Conservation (phyloP, 2,888 invertebrate genomes). For the Diploptera punctata region DNA sequence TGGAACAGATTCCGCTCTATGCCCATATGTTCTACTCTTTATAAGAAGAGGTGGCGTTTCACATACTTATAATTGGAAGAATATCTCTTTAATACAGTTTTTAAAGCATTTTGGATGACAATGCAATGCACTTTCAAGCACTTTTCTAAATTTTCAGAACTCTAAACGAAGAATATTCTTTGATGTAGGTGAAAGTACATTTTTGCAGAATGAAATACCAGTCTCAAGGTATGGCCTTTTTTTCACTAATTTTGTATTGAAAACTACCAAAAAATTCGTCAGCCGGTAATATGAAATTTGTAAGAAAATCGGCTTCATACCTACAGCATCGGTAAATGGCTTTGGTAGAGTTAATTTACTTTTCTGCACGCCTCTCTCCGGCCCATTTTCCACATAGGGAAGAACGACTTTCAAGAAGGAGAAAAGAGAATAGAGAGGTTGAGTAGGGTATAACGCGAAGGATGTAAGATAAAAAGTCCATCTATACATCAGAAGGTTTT, state of each 20-base stretch:
- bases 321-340: background rate
- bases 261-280: background rate
- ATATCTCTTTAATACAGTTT: too few species aligned
- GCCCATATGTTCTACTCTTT: too few species aligned
- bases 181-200: too few species aligned
- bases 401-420: constrained; percentile 8
- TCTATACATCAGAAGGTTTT: constrained; percentile 14
- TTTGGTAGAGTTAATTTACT: constrained; percentile 25
- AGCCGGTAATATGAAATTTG: constrained; percentile 14
- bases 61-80: too few species aligned
- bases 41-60: too few species aligned
- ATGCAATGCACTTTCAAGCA: too few species aligned
- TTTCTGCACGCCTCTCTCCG: background rate
- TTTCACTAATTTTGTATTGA: background rate
- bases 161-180: too few species aligned
- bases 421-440: background rate
- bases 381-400: background rate
- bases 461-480: background rate
- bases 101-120: too few species aligned
- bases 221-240: too few species aligned
- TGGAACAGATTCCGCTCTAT: too few species aligned
- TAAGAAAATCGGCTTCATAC: constrained; percentile 13
- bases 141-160: too few species aligned
- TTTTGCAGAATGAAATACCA: background rate
- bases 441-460: background rate